phyloP scores from a whole-genome alignment of 2,113 vertebrate genomes.

The Dromas ardeola region DNA sequence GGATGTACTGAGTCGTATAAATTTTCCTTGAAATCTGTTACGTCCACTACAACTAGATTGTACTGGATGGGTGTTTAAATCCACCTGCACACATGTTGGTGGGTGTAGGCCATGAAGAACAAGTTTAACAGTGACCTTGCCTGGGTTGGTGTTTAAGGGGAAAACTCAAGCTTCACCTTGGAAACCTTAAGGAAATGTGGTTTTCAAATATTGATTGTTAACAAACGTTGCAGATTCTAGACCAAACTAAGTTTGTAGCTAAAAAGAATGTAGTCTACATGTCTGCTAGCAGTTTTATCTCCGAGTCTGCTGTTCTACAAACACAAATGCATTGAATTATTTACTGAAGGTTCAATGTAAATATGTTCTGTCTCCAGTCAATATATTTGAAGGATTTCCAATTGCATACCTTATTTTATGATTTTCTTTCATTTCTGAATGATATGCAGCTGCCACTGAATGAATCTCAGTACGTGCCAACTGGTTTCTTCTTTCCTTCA shows the following conservation, averaged over 20 bases:
- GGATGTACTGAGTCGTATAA: not conserved
- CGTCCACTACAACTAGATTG: not conserved
- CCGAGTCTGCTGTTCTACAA: not conserved
- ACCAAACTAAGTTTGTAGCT: constrained; percentile 23
- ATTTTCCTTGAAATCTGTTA: not conserved
- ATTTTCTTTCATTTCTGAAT: constrained; percentile 49
- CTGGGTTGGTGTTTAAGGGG: not conserved
- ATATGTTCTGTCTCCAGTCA: constrained; percentile 50
- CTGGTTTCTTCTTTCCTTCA: not conserved
- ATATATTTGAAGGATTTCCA: constrained; percentile 4
- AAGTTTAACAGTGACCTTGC: not conserved
- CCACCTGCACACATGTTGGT: not conserved
- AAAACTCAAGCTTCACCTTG: not conserved
- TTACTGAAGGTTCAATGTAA: constrained; percentile 21
- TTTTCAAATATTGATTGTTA: not conserved
- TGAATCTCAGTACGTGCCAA: not conserved
- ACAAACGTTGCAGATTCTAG: not conserved
- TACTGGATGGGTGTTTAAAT: not conserved
- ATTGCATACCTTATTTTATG: constrained; percentile 12
- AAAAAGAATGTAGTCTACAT: constrained; percentile 8
- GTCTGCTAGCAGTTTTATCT: constrained; percentile 18
- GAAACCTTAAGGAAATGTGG: not conserved
- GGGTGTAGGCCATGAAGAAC: not conserved
- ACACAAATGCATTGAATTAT: not conserved
- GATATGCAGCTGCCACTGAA: not conserved